A percentile compares a stretch with the other conserved stretches of the same genome.
These are phyloP conservation scores for Pedetes capensis DNA, from an alignment of 2,113 vertebrate genomes.

Conservation along the genomic window DNA sequence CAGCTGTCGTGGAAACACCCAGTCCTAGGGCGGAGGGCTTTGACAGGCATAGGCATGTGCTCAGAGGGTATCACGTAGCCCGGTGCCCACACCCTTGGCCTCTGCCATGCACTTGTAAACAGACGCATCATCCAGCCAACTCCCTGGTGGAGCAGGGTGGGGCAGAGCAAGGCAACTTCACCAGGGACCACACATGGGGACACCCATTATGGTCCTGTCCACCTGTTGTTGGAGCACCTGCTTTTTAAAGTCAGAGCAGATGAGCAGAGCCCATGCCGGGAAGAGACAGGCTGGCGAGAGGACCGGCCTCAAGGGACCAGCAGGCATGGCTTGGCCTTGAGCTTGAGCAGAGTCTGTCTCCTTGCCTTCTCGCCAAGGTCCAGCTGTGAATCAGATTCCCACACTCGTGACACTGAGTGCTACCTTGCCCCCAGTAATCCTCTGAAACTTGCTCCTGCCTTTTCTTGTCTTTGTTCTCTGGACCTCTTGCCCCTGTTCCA, in stretches of 20 bases:
- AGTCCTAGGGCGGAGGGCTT: constrained; percentile 47
- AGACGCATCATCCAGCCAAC: background rate
- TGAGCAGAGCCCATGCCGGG: background rate
- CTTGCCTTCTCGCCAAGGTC: background rate
- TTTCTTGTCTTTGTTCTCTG: background rate
- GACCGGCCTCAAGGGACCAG: background rate
- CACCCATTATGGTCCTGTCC: background rate
- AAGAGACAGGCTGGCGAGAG: background rate
- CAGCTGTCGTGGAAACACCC: constrained; percentile 85
- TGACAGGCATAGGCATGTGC: constrained; percentile 86
- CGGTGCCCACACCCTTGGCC: constrained; percentile 3
- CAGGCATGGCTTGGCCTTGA: background rate
- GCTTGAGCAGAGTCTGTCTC: background rate
- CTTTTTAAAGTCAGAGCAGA: constrained; percentile 50
- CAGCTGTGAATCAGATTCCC: background rate
- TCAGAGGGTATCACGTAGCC: background rate
- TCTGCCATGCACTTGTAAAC: background rate
- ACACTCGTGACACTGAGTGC: background rate
- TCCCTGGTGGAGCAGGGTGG: background rate
- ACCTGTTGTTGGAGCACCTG: background rate
- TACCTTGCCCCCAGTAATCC: background rate
- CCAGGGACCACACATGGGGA: background rate
- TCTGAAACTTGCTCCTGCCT: background rate
- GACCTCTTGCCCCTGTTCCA: background rate
- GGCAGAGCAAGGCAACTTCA: background rate